Percentiles rank a stretch among this genome's conserved stretches.
phyloP scores from a whole-genome alignment of 2,797 vertebrate species.

The Anabas testudineus region DNA sequence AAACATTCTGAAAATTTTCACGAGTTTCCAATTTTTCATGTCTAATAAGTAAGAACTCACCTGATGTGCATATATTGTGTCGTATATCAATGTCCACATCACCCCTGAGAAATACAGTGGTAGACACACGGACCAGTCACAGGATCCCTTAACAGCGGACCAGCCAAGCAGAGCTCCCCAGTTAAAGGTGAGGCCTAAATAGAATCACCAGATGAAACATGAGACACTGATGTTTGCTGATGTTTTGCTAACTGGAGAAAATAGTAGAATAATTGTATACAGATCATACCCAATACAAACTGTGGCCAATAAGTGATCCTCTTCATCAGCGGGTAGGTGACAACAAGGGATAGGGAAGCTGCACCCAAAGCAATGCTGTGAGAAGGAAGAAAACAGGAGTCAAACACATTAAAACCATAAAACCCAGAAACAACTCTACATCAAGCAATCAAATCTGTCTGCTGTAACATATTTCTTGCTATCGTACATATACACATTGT shows the following conservation, averaged over 20 bases:
- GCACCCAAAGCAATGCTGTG: conserved; percentile 91
- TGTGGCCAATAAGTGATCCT: conserved; percentile 98
- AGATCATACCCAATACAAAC: conserved; percentile 88
- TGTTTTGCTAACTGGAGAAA: background rate
- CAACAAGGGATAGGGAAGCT: conserved; percentile 90
- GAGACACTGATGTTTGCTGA: background rate
- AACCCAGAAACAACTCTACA: background rate
- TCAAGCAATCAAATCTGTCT: background rate
- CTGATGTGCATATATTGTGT: conserved; percentile 99
- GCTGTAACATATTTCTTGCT: too few relatives aligned
- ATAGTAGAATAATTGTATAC: background rate
- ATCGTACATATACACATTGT: background rate
- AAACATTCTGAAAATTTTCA: background rate
- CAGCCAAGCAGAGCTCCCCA: conserved; percentile 97
- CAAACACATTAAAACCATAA: background rate
- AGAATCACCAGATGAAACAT: background rate
- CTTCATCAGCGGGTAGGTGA: conserved; percentile 96
- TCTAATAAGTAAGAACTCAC: conserved; percentile 69
- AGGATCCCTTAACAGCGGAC: conserved; percentile 91
- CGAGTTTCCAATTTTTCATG: background rate
- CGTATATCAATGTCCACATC: conserved; percentile 96
- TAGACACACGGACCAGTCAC: conserved; percentile 94
- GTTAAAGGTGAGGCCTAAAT: conserved; percentile 92
- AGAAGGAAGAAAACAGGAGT: conserved; percentile 26
- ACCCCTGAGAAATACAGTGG: conserved; percentile 95